A percentile compares a stretch with the other conserved stretches of the same genome.
Evolutionary conservation across 2,888 invertebrate genomes (phyloP).

Genomic region (Diarsia brunnea): DNA sequence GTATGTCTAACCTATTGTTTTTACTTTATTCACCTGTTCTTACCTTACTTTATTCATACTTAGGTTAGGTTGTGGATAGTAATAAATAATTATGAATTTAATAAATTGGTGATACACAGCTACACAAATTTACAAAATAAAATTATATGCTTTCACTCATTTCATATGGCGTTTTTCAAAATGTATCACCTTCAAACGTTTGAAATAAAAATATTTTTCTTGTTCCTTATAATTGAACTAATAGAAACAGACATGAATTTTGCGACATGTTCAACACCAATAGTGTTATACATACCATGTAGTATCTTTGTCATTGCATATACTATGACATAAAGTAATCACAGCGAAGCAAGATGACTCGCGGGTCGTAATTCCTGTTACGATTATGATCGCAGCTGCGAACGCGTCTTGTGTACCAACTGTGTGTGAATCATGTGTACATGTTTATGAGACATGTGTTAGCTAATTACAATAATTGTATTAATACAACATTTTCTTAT

Average conservation of each 20-base stretch:
- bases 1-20: too few species aligned
- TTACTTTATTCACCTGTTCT: too few species aligned
- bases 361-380: conserved; percentile 75
- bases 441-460: conserved; percentile 34
- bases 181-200: too few species aligned
- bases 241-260: background rate
- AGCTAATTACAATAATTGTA: conserved; percentile 38
- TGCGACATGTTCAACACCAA: background rate
- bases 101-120: background rate
- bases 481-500: conserved; percentile 1
- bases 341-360: conserved; percentile 70
- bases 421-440: conserved; percentile 24
- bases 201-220: too few species aligned
- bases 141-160: background rate
- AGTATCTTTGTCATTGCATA: conserved; percentile 31
- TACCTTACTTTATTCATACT: too few species aligned
- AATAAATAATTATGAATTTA: background rate
- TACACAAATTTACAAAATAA: too few species aligned
- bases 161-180: too few species aligned
- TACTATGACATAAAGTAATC: conserved; percentile 71
- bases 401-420: conserved; percentile 42
- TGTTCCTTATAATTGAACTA: too few species aligned
- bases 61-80: too few species aligned
- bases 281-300: background rate
- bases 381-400: conserved; percentile 75